Evolutionary conservation across 1,140 invertebrate species (phyloP), one percentile per base, ranked within the genome.

Genomic region (Diachasmimorpha longicaudata): DNA sequence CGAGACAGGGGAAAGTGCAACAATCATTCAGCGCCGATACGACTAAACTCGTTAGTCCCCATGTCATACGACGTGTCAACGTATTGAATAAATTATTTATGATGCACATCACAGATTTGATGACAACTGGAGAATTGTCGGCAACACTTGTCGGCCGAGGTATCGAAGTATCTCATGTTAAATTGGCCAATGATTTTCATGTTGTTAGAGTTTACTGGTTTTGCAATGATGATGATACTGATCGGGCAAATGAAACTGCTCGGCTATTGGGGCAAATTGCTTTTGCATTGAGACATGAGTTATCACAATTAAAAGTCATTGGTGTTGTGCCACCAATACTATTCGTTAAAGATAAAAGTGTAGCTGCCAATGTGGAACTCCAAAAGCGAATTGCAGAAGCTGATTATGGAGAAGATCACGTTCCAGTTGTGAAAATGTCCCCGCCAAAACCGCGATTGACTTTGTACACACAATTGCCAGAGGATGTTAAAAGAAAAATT

Each of bases 41-140:
- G 13, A 31, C 55, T 36, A 79, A 74, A 67, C 2, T 75, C 23
- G 39, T 48, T 16, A 81, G 69, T 42, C 42, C 66, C 10, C 75
- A 81, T 37, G 78, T 79, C 19, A 71, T 37, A 14, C 79, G 85
- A 9, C 81, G 94, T 83, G 86, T 92, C 8, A 85, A 87, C 0
- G 91, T 95, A 46, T 83, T 95, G 9, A 95, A 95, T 84, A 94
- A 94, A 86, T 76, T 95, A n/a, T 95, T 95, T 79, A 95, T 95
- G 93, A 91, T 91, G 81, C 88, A 94, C 63, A 92, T 95, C 16
- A 94, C 93, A 0, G 94, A 95, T 80, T 83, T 94, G 10, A 90
- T 96, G 90, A 90, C 93, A 2, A 93, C 93, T 4, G 93, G 93
- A 0, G 91, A 92, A 78, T 86, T 92, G 19, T 87, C 91, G 5